A percentile compares a stretch with the other conserved stretches of the same genome.
Evolutionary conservation across 2,113 vertebrate genomes (phyloP).

Genomic region (Mionectes macconnelli): DNA sequence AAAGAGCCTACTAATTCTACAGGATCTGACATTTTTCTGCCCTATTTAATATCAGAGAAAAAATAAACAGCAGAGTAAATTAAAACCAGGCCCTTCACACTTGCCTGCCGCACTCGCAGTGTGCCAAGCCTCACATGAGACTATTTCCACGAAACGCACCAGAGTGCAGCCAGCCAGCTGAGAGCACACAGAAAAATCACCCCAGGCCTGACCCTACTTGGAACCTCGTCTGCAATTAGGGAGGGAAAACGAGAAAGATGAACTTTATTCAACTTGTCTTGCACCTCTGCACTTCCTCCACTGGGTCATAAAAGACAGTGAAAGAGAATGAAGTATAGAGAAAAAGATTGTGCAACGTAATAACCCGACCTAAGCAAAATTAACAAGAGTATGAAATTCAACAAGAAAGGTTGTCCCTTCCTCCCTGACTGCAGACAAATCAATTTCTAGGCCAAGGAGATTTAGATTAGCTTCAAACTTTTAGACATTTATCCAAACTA

Average conservation of each 20-base stretch:
- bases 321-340: not conserved
- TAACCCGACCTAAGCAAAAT: not conserved
- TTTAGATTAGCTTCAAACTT: not conserved
- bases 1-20: not conserved
- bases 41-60: not conserved
- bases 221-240: not conserved
- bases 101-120: not conserved
- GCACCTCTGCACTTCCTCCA: not conserved
- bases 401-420: not conserved
- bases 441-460: not conserved
- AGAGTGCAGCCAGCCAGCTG: not conserved
- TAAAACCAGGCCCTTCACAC: not conserved
- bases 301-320: not conserved
- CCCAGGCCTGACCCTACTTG: not conserved
- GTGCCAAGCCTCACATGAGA: not conserved
- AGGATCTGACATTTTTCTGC: not conserved
- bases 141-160: not conserved
- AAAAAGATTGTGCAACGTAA: not conserved
- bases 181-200: not conserved
- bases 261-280: slow-evolving; percentile 21
- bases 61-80: not conserved
- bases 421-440: not conserved
- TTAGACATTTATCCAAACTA: not conserved
- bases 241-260: not conserved
- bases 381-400: not conserved